These are phyloP conservation scores for Parnassius glacialis DNA, from an alignment of 2,888 invertebrate genomes.

Conservation along the genomic window DNA sequence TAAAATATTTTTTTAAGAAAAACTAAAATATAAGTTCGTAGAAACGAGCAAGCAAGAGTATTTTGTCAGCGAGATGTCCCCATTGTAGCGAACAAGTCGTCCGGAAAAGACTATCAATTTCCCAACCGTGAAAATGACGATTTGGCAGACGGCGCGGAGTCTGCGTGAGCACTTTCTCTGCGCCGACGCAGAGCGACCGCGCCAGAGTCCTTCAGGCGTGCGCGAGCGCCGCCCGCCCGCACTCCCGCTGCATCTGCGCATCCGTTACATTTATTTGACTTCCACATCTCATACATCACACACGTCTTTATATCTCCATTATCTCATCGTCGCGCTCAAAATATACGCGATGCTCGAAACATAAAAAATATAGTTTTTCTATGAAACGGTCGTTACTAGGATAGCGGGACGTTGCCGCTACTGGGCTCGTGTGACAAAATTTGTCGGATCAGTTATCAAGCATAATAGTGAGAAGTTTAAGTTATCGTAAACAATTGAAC, in stretches of 20 bases:
- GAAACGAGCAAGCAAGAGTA: slow-evolving; percentile 29
- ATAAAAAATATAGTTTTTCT: slow-evolving; percentile 37
- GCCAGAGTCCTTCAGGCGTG: slow-evolving; percentile 53
- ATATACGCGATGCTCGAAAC: slow-evolving; percentile 7
- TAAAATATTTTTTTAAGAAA: not conserved
- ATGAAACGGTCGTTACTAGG: slow-evolving; percentile 41
- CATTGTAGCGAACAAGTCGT: slow-evolving; percentile 55
- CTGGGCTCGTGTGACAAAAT: slow-evolving; percentile 40
- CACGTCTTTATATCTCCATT: slow-evolving; percentile 16
- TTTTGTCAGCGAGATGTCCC: slow-evolving; percentile 33
- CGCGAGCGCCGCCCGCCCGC: slow-evolving; percentile 58
- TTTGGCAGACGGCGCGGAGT: slow-evolving; percentile 78
- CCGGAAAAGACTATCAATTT: slow-evolving; percentile 71
- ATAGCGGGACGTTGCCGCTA: slow-evolving; percentile 47
- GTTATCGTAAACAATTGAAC: slow-evolving; percentile 49
- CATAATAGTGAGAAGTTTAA: slow-evolving; percentile 32
- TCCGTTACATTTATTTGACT: slow-evolving; percentile 20
- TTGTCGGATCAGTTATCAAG: slow-evolving; percentile 36
- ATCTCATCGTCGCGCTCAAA: slow-evolving; percentile 2
- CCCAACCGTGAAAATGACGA: slow-evolving; percentile 70
- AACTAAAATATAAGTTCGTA: slow-evolving; percentile 19
- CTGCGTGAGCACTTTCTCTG: slow-evolving; percentile 77
- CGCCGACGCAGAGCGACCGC: slow-evolving; percentile 50
- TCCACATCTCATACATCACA: slow-evolving; percentile 16
- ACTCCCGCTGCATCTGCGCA: slow-evolving; percentile 45